phyloP scores from a whole-genome alignment of 2,888 invertebrate species.

The Tenthredo notha region DNA sequence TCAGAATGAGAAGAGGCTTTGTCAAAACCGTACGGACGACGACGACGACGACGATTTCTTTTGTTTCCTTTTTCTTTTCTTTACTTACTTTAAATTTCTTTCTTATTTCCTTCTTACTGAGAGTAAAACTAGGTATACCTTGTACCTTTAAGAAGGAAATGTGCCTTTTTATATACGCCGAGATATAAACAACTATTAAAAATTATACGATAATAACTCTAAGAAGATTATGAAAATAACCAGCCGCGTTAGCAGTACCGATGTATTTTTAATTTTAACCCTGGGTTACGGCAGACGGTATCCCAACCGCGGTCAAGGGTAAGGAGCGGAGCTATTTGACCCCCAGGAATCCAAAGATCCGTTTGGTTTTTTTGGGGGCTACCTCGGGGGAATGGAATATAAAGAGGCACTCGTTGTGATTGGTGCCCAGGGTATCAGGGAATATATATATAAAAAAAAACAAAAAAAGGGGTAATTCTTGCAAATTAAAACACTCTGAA shows the following conservation, averaged over 20 bases:
- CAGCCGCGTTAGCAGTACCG: neutral
- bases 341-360: constrained; percentile 4
- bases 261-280: neutral
- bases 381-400: constrained; percentile 30
- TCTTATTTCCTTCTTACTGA: neutral
- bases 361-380: neutral
- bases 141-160: neutral
- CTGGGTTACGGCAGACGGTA: neutral
- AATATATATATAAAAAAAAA: neutral
- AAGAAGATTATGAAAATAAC: neutral
- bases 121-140: neutral
- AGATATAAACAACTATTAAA: neutral
- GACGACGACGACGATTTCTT: neutral
- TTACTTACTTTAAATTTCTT: neutral
- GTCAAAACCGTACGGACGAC: neutral
- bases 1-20: neutral
- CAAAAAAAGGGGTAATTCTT: neutral
- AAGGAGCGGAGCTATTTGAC: constrained; percentile 1
- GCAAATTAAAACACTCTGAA: constrained; percentile 19
- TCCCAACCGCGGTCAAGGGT: constrained; percentile 12
- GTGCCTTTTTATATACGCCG: neutral
- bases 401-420: constrained; percentile 28
- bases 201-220: neutral
- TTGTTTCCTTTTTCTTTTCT: neutral
- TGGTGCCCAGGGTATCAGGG: neutral